A percentile compares a stretch with the other conserved stretches of the same genome.
phyloP scores from a whole-genome alignment of 2,113 vertebrate species.

The Daubentonia madagascariensis region DNA sequence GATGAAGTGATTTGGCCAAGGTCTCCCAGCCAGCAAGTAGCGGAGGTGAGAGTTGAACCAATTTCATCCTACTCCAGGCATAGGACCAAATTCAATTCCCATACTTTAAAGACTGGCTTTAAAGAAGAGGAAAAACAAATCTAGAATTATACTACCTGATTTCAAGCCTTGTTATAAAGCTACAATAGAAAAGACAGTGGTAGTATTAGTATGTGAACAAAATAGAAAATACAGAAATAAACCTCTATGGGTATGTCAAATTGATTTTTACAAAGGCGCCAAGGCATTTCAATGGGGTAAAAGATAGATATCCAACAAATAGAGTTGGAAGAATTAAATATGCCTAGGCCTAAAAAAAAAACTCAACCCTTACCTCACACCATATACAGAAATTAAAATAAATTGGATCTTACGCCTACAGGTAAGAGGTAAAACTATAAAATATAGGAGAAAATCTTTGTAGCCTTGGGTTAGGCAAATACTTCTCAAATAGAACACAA shows the following conservation, averaged over 20 bases:
- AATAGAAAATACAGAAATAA: not conserved
- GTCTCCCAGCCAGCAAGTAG: not conserved
- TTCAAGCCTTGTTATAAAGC: not conserved
- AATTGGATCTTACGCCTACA: not conserved
- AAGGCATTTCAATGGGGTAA: not conserved
- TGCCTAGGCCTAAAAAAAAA: not conserved
- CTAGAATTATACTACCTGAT: not conserved
- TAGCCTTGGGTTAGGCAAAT: not conserved
- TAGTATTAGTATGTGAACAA: not conserved
- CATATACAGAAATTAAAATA: not conserved
- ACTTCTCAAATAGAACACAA: not conserved
- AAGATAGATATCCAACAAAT: not conserved
- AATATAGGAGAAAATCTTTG: not conserved
- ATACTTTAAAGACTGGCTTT: not conserved
- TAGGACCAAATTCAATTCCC: not conserved
- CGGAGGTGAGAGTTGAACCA: not conserved
- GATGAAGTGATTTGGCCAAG: not conserved
- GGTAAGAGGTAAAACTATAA: not conserved
- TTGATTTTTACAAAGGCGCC: not conserved
- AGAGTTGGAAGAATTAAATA: not conserved
- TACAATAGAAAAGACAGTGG: not conserved
- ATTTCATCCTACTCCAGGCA: not conserved
- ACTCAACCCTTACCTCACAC: not conserved
- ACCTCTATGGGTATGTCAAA: not conserved
- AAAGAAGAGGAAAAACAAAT: not conserved